Evolutionary conservation across 2,797 vertebrate genomes (phyloP), one percentile per base, ranked within the genome.

Genomic region (Atherinosoma microstoma): DNA sequence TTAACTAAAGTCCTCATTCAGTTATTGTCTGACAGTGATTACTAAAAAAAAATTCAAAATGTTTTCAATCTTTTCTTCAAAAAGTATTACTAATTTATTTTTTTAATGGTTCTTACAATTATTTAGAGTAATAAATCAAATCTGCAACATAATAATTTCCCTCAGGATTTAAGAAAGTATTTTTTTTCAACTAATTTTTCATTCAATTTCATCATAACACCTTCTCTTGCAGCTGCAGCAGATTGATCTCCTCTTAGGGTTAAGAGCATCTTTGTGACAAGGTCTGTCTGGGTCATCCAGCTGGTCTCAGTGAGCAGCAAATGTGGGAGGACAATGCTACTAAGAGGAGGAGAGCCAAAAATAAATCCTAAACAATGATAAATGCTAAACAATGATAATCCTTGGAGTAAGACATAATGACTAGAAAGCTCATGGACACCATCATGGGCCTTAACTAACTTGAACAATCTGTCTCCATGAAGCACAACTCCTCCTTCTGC

Each of bases 231-330:
- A 61, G 64, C 58, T 3, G 7, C 62, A 29, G 27, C 2, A 36
- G 22, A 53, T 29, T 64, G 8, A 60, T 75, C 75, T 66, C 72
- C 77, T 36, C 54, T 24, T 1, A 65, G 77, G 81, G 71, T 85
- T 84, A 76, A 68, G 58, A 63, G 42, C 81, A 82, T 65, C 75
- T 76, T 80, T 84, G 70, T 61, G 49, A 60, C 42, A 3, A 66
- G 20, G 57, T 57, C 57, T 30, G 77, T 85, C 83, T 79, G 75
- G 78, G 73, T 85, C 83, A 70, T 29, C 16, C 65, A 49, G 80
- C 68, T 74, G 78, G 42, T 65, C 54, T 5, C 16, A 45, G 3
- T 18, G 38, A 42, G 13, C 40, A 42, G 12, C 40, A 42, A 42
- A 16, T 42, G 16, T 42, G 15, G 3, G 13, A 45, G 18, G 16